phyloP scores from a whole-genome alignment of 2,797 vertebrate species.

The Poeciliopsis gracilis region DNA sequence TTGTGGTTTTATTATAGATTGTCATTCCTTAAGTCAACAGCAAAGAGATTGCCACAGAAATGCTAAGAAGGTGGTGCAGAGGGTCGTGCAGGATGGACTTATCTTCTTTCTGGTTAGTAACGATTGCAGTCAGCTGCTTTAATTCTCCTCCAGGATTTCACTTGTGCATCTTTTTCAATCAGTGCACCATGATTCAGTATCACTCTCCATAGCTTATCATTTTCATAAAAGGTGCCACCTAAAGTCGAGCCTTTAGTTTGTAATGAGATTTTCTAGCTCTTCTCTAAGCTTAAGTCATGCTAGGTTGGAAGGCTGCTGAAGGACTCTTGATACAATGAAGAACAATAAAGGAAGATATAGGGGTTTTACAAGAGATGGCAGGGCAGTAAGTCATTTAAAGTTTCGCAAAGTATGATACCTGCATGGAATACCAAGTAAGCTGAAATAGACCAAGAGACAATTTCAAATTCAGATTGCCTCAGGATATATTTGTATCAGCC shows the following conservation, averaged over 20 bases:
- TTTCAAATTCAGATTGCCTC: conserved; percentile 46
- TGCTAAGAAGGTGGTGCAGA: conserved; percentile 6
- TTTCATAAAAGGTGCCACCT: conserved; percentile 65
- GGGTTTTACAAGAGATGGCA: conserved; percentile 71
- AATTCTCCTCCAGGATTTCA: conserved; percentile 37
- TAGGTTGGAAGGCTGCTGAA: conserved; percentile 68
- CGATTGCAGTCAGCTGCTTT: conserved; percentile 16
- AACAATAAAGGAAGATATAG: conserved; percentile 76
- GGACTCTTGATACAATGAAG: conserved; percentile 70
- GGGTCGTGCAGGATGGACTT: conserved; percentile 9
- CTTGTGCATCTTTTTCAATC: conserved; percentile 54
- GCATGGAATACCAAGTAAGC: conserved; percentile 68
- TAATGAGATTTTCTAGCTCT: conserved; percentile 74
- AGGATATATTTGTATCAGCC: conserved; percentile 14
- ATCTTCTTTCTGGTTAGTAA: conserved; percentile 25
- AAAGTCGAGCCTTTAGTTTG: conserved; percentile 68
- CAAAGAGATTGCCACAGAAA: conserved; percentile 30
- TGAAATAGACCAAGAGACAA: conserved; percentile 12
- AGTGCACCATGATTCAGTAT: conserved; percentile 37
- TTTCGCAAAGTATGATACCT: conserved; percentile 75
- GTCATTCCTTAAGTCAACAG: conserved; percentile 16
- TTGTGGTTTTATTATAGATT: conserved; percentile 39
- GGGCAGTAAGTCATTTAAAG: conserved; percentile 77
- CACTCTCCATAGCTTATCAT: conserved; percentile 69
- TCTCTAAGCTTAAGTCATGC: conserved; percentile 50